Evolutionary conservation across 2,797 vertebrate species (phyloP).

Genomic region (Margarornis squamiger): DNA sequence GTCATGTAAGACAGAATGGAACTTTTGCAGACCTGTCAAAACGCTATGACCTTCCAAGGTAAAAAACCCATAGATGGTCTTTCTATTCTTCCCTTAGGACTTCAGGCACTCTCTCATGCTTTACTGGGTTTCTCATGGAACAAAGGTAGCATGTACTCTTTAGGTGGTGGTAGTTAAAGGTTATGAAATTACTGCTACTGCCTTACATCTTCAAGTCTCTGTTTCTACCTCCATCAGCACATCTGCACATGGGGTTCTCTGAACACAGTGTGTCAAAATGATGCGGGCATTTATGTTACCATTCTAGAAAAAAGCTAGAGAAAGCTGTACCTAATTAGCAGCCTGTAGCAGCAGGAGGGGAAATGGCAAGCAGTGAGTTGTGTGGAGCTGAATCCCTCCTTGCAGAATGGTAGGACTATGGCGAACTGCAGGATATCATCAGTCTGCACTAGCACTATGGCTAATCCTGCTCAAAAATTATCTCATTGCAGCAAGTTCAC

Average conservation of each 20-base stretch:
- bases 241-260: not conserved
- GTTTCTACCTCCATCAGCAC: not conserved
- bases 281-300: not conserved
- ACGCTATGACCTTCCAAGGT: not conserved
- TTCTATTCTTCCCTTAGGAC: not conserved
- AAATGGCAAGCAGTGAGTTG: not conserved
- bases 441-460: not conserved
- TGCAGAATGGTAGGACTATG: not conserved
- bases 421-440: not conserved
- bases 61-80: accelerated
- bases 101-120: not conserved
- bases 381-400: not conserved
- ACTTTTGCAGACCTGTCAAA: not conserved
- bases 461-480: not conserved
- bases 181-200: not conserved
- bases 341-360: not conserved
- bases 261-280: not conserved
- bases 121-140: not conserved
- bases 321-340: not conserved
- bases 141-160: not conserved
- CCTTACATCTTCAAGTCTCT: accelerated
- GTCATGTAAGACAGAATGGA: not conserved
- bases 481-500: not conserved
- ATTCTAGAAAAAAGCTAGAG: not conserved
- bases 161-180: not conserved